A percentile compares a stretch with the other conserved stretches of the same genome.
Evolutionary conservation across 2,888 invertebrate species (phyloP).

Genomic region (Amblyteles armatorius): DNA sequence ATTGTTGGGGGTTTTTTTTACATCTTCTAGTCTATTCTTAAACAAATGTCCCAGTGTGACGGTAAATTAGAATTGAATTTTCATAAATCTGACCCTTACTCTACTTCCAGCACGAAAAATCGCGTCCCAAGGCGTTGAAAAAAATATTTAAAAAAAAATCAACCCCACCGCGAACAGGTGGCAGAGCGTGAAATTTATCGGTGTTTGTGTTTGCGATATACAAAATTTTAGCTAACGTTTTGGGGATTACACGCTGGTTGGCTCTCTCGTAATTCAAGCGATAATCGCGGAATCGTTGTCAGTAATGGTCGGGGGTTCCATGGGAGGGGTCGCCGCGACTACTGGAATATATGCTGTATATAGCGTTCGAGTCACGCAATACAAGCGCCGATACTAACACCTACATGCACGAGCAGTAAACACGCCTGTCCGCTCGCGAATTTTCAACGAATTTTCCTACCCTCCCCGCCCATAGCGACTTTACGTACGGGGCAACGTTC

Average conservation of each 20-base stretch:
- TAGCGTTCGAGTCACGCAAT: slow-evolving; percentile 7
- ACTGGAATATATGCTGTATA: slow-evolving; percentile 14
- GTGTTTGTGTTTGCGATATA: slow-evolving; percentile 61
- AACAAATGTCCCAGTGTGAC: not conserved
- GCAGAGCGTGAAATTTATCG: slow-evolving; percentile 54
- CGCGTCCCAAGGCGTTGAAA: slow-evolving; percentile 16
- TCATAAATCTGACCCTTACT: no score
- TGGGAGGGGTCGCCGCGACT: slow-evolving; percentile 16
- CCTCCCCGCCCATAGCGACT: slow-evolving; percentile 39
- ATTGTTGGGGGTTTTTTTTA: not conserved
- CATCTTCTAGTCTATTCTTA: not conserved
- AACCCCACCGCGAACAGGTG: slow-evolving; percentile 41
- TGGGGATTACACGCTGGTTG: slow-evolving; percentile 27
- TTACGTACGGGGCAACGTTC: slow-evolving; percentile 43
- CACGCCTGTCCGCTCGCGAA: slow-evolving; percentile 40
- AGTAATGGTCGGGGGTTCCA: not conserved
- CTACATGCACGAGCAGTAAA: slow-evolving; percentile 14
- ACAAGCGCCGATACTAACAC: slow-evolving; percentile 24
- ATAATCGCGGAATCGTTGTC: slow-evolving; percentile 60
- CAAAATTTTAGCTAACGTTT: slow-evolving; percentile 50
- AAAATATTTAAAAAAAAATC: slow-evolving; percentile 26
- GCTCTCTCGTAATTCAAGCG: slow-evolving; percentile 53
- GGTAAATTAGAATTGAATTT: no score
- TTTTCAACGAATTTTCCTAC: slow-evolving; percentile 59
- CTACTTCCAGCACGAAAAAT: no score